A percentile compares a stretch with the other conserved stretches of the same genome.
Conservation (phyloP, 2,888 invertebrate genomes). For the Ectemnius lituratus region DNA sequence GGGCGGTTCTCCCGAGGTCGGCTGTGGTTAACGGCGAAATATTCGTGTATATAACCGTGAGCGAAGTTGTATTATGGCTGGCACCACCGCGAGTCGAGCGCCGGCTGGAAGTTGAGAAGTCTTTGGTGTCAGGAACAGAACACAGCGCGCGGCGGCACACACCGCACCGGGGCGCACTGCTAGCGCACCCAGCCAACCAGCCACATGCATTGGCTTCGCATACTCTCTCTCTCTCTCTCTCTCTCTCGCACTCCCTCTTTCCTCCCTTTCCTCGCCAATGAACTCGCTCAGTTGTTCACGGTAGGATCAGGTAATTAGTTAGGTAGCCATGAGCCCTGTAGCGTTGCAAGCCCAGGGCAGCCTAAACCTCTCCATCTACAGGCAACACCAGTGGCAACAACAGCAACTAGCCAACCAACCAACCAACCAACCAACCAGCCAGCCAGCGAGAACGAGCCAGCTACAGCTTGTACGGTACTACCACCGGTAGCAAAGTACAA, state of each 20-base stretch:
- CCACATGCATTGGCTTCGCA: conserved; percentile 40
- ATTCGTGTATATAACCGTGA: conserved; percentile 54
- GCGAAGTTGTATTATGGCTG: conserved; percentile 64
- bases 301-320: conserved; percentile 76
- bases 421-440: conserved; percentile 21
- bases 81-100: conserved; percentile 52
- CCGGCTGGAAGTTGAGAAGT: conserved; percentile 72
- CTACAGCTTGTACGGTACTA: too few relatives aligned
- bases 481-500: conserved; percentile 25
- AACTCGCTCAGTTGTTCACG: conserved; percentile 69
- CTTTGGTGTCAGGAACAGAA: conserved; percentile 77
- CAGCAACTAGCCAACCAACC: conserved; percentile 41
- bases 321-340: conserved; percentile 73
- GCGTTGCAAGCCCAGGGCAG: conserved; percentile 54
- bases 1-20: conserved; percentile 39
- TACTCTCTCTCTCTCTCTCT: conserved; percentile 24
- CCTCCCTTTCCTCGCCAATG: conserved; percentile 64
- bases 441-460: conserved; percentile 22
- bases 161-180: conserved; percentile 23
- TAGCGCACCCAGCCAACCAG: conserved; percentile 7
- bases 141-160: conserved; percentile 25
- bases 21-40: conserved; percentile 56
- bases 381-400: conserved; percentile 41
- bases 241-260: conserved; percentile 40
- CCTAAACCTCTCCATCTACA: conserved; percentile 58